Conservation (phyloP, 23 tunicate genomes). For the Phallusia fumigata region DNA sequence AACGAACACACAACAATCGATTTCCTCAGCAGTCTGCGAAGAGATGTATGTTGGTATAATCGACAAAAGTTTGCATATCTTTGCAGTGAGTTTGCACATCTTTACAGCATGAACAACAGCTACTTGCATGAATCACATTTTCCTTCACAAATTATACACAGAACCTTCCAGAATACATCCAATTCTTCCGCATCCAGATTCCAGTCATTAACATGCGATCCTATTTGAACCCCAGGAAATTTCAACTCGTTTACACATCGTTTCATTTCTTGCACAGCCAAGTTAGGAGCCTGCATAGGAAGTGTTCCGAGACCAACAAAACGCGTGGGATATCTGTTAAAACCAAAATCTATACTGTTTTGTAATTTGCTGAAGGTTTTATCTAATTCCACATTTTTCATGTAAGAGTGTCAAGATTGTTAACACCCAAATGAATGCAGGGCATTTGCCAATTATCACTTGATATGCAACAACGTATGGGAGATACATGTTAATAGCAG, state of each 20-base stretch:
- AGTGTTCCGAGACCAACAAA: constrained; percentile 88
- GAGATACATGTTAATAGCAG: too few relatives aligned
- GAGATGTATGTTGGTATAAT: background rate
- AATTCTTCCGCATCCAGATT: constrained; percentile 76
- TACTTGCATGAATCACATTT: too few relatives aligned
- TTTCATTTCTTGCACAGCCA: constrained; percentile 77
- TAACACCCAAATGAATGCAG: too few relatives aligned
- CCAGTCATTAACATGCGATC: constrained; percentile 90
- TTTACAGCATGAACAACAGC: too few relatives aligned
- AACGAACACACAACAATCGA: constrained; percentile 72
- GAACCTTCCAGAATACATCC: constrained; percentile 66
- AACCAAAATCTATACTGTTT: too few relatives aligned
- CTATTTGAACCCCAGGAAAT: constrained; percentile 90
- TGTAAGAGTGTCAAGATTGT: too few relatives aligned
- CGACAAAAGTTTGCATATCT: background rate
- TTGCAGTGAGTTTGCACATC: too few relatives aligned
- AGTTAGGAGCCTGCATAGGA: constrained; percentile 85
- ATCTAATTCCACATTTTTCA: too few relatives aligned
- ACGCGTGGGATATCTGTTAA: constrained; percentile 67
- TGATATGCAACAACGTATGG: too few relatives aligned
- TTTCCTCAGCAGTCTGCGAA: constrained; percentile 56
- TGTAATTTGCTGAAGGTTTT: too few relatives aligned
- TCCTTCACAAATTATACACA: too few relatives aligned
- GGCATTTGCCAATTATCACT: too few relatives aligned
- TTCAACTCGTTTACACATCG: constrained; percentile 69